Percentiles rank a stretch among this genome's conserved stretches.
Conservation (phyloP, 2,113 vertebrate genomes). For the Catagonus wagneri region DNA sequence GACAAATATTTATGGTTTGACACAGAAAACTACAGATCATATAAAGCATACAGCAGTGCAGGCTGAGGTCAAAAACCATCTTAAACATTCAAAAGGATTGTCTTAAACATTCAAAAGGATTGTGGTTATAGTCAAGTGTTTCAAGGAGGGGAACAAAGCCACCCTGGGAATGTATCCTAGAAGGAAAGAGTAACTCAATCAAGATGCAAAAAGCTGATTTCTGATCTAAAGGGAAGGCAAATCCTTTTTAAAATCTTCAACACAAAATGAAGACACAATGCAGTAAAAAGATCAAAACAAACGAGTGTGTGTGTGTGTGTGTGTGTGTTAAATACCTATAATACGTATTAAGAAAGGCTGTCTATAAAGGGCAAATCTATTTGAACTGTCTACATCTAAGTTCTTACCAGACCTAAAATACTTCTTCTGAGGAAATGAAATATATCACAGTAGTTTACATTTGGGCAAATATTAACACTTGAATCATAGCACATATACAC, state of each 20-base stretch:
- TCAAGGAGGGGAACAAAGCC: background rate
- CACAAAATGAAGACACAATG: slow-evolving; percentile 41
- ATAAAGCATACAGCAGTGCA: background rate
- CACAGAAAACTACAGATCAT: background rate
- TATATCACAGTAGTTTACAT: background rate
- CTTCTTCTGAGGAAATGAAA: slow-evolving; percentile 45
- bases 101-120: background rate
- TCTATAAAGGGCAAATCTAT: background rate
- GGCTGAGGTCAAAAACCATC: background rate
- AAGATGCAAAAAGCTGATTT: slow-evolving; percentile 25
- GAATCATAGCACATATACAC: background rate
- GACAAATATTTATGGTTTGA: background rate
- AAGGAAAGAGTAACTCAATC: slow-evolving; percentile 52
- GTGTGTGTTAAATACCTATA: slow-evolving; percentile 18
- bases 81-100: background rate
- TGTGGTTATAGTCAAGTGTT: background rate
- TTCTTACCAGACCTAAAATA: slow-evolving; percentile 59
- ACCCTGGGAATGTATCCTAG: background rate
- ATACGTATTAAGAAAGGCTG: background rate
- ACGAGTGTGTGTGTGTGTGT: background rate
- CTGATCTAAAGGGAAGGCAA: background rate
- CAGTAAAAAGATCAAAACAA: background rate
- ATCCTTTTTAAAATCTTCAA: slow-evolving; percentile 33
- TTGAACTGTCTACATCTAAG: slow-evolving; percentile 32
- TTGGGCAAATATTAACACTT: slow-evolving; percentile 42